Evolutionary conservation across 2,888 invertebrate species (phyloP), one percentile per base, ranked within the genome.

Genomic region (Andrena marginata): DNA sequence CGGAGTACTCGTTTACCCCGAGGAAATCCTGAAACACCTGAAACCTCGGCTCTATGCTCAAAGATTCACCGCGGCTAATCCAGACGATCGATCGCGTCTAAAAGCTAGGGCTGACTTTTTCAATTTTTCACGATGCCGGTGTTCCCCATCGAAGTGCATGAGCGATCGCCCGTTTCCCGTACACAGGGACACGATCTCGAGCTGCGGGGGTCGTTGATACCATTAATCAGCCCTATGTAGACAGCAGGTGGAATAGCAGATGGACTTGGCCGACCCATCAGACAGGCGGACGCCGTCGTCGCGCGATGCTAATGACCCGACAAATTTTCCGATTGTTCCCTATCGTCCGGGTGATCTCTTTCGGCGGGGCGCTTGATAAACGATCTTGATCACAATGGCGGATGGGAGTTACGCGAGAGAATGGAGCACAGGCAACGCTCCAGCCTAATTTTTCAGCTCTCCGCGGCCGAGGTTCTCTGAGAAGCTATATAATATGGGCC

Each of bases 301-400:
- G 42, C 49, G 35, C 60, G 63, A 83, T 87, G 87, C 85, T 87
- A 87, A 87, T 84, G 87, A 87, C 77, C 87, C 81, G 79, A 85
- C 87, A 87, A 87, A 87, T 87, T 87, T 87, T 80, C 84, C 81
- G 83, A 84, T 87, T 84, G 87, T 81, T 82, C 87, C 35, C 67
- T 65, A 73, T 54, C 81, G 26, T 65, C 67, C 65, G 20, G 20
- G 60, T 69, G 54, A 69, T 76, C 81, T 64, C 71, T 20, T n/a
- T 29, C 56, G 42, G 3, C 54, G 35, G 20, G 64, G 26, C 10
- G 48, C 56, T 83, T 83, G 87, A 87, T 83, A 85, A 85, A 87
- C 85, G 87, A 80, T 73, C 76, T 74, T 65, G 75, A 80, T 85
- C 79, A 67, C 85, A 67, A 83, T 77, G 87, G 78, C 62, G 76